Evolutionary conservation across 2,888 invertebrate species (phyloP), one percentile per base, ranked within the genome.

Genomic region (Cyrtodaria siliqua): DNA sequence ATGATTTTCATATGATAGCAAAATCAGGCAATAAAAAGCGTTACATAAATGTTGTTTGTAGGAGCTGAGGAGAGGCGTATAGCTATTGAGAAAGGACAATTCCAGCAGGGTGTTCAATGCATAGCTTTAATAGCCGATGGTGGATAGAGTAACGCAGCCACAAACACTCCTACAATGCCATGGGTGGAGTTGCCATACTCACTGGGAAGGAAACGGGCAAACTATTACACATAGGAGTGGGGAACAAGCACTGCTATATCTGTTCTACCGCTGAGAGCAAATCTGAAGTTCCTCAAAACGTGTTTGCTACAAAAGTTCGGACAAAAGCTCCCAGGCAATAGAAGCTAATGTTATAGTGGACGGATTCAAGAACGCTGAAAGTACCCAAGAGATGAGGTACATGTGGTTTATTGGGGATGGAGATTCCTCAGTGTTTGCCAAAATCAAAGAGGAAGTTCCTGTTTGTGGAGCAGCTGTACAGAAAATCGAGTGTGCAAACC

Each of bases 81-180:
- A 0, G 77, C 81, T 0, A 73, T 72, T 9, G 68, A 26, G 60
- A 23, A 40, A 42, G 27, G 29, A 27, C 52, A n/a, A n/a, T n/a
- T n/a, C 52, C 80, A 80, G 42, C 42, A 79, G 18, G 81, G 62
- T 8, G 70, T 78, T 20, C 79, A 82, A 26, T n/a, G n/a, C n/a
- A n/a, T n/a, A n/a, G n/a, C n/a, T n/a, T n/a, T n/a, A n/a, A n/a
- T n/a, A n/a, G n/a, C n/a, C n/a, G 83, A 83, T 74, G 82, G 76
- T 38, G 40, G 40, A 12, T 38, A 16, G 40, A 38, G 40, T 38
- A 38, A 38, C 8, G 24, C 73, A 59, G 69, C 0, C 79, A 82
- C 33, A 82, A 80, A 62, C 85, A 83, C 42, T 49, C 69, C 0
- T 82, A 81, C 53, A 79, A 83, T n/a, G n/a, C n/a, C n/a, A n/a